Base-by-base conservation (phyloP, 2,797 vertebrate genomes). In the Thamnophis elegans region DNA sequence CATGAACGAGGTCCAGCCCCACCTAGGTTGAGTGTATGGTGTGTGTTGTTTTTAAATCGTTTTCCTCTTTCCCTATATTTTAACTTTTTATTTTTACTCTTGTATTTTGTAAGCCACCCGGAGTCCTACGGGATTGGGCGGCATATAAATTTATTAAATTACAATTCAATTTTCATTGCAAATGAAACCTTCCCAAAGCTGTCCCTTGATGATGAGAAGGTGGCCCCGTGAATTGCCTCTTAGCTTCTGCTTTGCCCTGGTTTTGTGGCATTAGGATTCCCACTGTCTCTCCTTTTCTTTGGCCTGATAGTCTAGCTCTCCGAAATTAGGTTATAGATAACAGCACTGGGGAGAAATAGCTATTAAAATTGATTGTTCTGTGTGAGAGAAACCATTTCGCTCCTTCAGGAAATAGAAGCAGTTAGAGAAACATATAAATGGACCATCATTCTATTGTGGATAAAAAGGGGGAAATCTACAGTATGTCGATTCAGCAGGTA, bases 321-420 rank as follows among this genome's bases (percentile, higher is more conserved):
- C 36, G 36, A 54, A 78, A 90, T 93, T 26, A 59, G 94, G 90
- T 94, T 94, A 87, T 6, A 93, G 60, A 94, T 14, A 94, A 90
- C 28, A 94, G 56, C 42, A 59, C 93, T 93, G 94, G 91, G 91
- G 93, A 94, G 93, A 95, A 95, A 82, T 82, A 82, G 85, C 92
- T 91, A 91, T 95, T 95, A 95, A 95, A 94, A 95, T 94, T 18
- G 93, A 96, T 94, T 93, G 87, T 62, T 96, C 93, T 91, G 47
- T 92, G 92, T 85, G 92, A 93, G 91, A 82, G n/a, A 91, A 95
- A 92, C 85, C 92, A 60, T 94, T 94, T 91, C 4, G 60, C 60
- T 94, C 89, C 85, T 47, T 0, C 2, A 55, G 93, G 94, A 95
- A 93, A 91, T 65, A 94, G 94, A 94, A 95, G 60, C 92, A 90